These are phyloP conservation scores for Drosophila albomicans DNA, from an alignment of 1,140 invertebrate species.

Conservation along the genomic window DNA sequence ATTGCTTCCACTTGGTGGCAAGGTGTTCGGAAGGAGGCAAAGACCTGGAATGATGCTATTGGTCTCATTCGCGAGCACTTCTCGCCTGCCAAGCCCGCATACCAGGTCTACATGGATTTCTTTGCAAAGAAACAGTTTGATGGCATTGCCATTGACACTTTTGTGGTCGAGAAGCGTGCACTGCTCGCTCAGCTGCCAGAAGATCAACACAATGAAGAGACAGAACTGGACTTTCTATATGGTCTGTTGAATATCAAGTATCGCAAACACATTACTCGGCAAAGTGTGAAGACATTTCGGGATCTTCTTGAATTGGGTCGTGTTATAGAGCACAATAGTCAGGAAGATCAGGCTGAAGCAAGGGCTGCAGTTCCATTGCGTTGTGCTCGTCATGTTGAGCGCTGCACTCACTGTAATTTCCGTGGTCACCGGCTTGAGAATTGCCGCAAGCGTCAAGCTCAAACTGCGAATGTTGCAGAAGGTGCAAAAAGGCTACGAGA, in stretches of 20 bases:
- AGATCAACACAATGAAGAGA: constrained; percentile 75
- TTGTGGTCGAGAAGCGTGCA: constrained; percentile 77
- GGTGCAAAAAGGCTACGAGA: not conserved
- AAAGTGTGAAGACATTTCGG: constrained; percentile 61
- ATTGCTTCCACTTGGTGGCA: constrained; percentile 85
- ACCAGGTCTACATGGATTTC: constrained; percentile 79
- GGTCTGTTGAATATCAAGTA: constrained; percentile 78
- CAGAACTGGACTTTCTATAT: constrained; percentile 80
- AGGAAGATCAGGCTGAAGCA: constrained; percentile 47
- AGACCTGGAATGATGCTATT: constrained; percentile 75
- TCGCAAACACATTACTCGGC: constrained; percentile 72
- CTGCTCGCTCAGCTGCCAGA: constrained; percentile 76
- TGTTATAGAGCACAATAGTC: constrained; percentile 74
- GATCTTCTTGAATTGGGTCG: constrained; percentile 76
- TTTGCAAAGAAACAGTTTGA: constrained; percentile 74
- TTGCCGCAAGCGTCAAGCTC: constrained; percentile 57
- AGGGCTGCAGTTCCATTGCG: constrained; percentile 30
- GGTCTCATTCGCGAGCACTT: constrained; percentile 75
- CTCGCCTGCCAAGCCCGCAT: constrained; percentile 74
- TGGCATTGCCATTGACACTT: constrained; percentile 68
- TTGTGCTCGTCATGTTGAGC: constrained; percentile 45
- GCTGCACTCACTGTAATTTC: constrained; percentile 73
- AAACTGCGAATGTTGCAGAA: not conserved
- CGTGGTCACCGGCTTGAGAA: constrained; percentile 63
- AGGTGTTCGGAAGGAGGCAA: constrained; percentile 81